Percentiles rank a stretch among this genome's conserved stretches.
Evolutionary conservation across 2,797 vertebrate species (phyloP).

Genomic region (Acanthurus tractus): DNA sequence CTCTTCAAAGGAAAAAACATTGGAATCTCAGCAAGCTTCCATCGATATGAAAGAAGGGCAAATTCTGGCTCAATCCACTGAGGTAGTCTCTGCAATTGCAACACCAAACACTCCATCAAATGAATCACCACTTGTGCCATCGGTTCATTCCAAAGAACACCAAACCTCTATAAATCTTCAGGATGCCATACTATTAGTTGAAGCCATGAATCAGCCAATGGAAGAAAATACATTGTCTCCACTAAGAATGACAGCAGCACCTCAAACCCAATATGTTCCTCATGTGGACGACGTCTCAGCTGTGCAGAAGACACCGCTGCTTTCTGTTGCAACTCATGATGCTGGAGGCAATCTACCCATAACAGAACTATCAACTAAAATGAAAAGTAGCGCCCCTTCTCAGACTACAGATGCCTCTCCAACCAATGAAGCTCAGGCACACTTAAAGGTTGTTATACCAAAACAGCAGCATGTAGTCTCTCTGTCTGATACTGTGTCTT

Average conservation of each 20-base stretch:
- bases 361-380: background rate
- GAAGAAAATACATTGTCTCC: background rate
- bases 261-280: constrained; percentile 1
- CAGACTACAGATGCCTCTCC: background rate
- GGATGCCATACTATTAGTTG: constrained; percentile 78
- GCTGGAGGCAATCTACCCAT: background rate
- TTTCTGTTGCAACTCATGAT: constrained; percentile 4
- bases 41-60: background rate
- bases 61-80: background rate
- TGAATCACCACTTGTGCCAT: constrained; percentile 11
- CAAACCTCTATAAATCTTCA: constrained; percentile 62
- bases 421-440: background rate
- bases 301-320: background rate
- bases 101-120: background rate
- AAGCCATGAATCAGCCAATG: constrained; percentile 73
- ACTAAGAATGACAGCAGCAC: background rate
- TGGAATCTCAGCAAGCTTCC: background rate
- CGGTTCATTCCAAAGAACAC: constrained; percentile 20
- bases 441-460: background rate
- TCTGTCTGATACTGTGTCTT: background rate
- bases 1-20: constrained; percentile 1
- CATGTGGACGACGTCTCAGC: background rate
- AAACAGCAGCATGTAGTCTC: background rate
- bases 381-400: background rate
- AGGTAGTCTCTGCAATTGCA: background rate